Conservation (phyloP, 2,797 vertebrate genomes). For the Distichodus sexfasciatus region DNA sequence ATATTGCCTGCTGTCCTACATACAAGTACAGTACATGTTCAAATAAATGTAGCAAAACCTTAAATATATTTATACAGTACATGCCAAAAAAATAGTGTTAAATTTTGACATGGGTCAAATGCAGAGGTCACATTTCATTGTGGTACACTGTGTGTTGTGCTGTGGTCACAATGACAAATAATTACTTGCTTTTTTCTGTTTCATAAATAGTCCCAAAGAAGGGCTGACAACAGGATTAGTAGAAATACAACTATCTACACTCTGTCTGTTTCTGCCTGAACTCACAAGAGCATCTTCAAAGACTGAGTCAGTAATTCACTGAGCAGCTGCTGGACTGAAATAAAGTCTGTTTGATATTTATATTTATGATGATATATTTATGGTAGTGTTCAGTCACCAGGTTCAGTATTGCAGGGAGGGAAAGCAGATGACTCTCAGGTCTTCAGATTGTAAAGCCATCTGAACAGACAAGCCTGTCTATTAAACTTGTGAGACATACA, state of each 20-base stretch:
- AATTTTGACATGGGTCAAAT: too few species aligned
- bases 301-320: conserved; percentile 10
- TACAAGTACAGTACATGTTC: too few species aligned
- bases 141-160: too few species aligned
- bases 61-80: too few species aligned
- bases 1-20: too few species aligned
- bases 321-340: conserved; percentile 17
- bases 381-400: not conserved
- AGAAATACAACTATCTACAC: not conserved
- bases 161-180: too few species aligned
- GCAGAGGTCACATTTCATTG: too few species aligned
- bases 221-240: conserved; percentile 1
- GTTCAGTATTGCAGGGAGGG: conserved; percentile 7
- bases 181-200: too few species aligned
- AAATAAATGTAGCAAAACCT: too few species aligned
- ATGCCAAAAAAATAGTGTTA: too few species aligned
- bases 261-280: conserved; percentile 4
- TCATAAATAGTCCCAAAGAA: too few species aligned
- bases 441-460: not conserved
- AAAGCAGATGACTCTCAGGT: not conserved
- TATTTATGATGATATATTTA: conserved; percentile 24
- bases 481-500: conserved; percentile 5
- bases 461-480: not conserved
- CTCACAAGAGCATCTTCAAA: not conserved
- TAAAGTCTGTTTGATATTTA: conserved; percentile 20